Evolutionary conservation across 2,113 vertebrate species (phyloP), one percentile per base, ranked within the genome.

Genomic region (Ochotona princeps): DNA sequence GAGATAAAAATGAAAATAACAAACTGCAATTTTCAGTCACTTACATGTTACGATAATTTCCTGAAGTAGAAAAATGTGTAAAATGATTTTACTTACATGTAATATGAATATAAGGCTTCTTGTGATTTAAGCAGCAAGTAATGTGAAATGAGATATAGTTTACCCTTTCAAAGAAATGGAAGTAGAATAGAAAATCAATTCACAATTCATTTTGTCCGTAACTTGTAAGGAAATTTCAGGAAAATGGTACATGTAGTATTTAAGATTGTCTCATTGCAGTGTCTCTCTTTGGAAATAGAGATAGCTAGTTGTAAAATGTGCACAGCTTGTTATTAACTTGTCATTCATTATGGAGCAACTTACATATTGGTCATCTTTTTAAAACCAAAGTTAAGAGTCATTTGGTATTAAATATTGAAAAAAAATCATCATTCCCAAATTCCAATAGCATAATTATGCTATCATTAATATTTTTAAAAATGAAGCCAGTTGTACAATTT

Each of bases 401-500:
- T 32, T 85, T 86, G 57, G 47, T 70, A 78, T 90, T 87, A 92
- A 91, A 89, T 51, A 72, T 75, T 94, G 75, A 81, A 87, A 86
- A 84, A 91, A 8, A 79, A 17, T 90, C 73, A 1, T 44, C 57
- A 4, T 86, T 35, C 49, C 51, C 67, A 57, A 18, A 57, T 92
- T 92, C 60, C 78, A 89, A 32, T 49, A 93, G n/a, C 23, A 94
- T 82, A 83, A 67, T 87, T 95, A 95, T 85, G 35, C 38, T 90
- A 92, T 93, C 82, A 72, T 81, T 82, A 86, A 28, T 85, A 91
- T 67, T 92, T 96, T 94, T 79, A 14, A 91, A 87, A 73, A 88
- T 89, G 15, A 85, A 44, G 38, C 38, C 38, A 44, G 38, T 44
- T 73, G 76, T 32, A 87, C 20, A 89, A 75, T 91, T 67, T 83